Base-by-base conservation (phyloP, 2,797 vertebrate genomes). In the Rhabdophis nuchalis region DNA sequence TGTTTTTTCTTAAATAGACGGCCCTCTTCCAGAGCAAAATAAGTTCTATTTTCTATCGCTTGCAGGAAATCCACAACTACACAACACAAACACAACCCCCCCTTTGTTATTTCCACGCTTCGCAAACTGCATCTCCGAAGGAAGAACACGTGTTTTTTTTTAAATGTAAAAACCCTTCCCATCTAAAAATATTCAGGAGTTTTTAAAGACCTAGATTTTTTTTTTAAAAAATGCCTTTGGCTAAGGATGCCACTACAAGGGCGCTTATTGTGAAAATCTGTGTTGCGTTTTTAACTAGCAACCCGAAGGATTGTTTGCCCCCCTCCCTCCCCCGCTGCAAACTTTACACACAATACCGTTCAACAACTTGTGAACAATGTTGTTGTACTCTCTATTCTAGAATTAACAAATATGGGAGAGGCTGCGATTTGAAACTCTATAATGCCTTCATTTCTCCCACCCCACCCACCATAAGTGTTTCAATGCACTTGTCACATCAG, bases 401-500 rank as follows among this genome's bases (percentile, higher is more conserved):
- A 25, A 54, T 60, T 58, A 89, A 56, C 88, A 61, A 90, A 92
- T 93, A 61, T 13, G 64, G 60, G 54, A 91, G 46, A 58, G 2
- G 53, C 29, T n/a, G 32, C 7, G 72, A 72, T 46, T 61, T n/a
- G n/a, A 6, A 68, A n/a, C 20, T 60, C 3, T 14, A 12, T 53
- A 3, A 16, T 50, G 50, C 41, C 88, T 53, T 56, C 60, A 72
- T 90, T 91, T 68, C 57, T 32, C 46, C 82, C 46, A 6, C 32
- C 68, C 12, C 57, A n/a, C 46, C 85, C 86, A 64, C 52, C 92
- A 57, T 57, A 93, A 94, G 91, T 91, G 88, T 92, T 93, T 93
- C 82, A 89, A 87, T 57, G 82, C 90, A 90, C 91, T 94, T 88
- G 91, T 72, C 93, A 90, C 91, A 93, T 91, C 94, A 93, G 89